A percentile compares a stretch with the other conserved stretches of the same genome.
Conservation (phyloP, 2,888 invertebrate species). For the Rotaria macrura region DNA sequence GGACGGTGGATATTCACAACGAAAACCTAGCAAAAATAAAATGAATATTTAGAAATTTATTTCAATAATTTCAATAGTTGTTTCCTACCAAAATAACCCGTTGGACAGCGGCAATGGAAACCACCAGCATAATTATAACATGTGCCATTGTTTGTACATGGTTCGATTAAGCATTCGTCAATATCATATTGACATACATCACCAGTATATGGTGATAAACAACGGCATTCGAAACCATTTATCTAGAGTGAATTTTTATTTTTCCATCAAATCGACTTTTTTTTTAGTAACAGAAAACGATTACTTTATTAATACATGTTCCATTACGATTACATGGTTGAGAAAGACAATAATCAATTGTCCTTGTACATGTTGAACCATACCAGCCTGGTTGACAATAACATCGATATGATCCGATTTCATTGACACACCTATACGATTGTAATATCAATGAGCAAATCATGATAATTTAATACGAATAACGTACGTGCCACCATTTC, state of each 20-base stretch:
- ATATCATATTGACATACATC: conserved; percentile 1
- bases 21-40: too few species aligned
- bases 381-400: not conserved
- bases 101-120: not conserved
- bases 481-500: not conserved
- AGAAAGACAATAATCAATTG: not conserved
- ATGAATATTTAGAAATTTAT: too few species aligned
- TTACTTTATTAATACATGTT: not conserved
- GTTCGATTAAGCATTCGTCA: not conserved
- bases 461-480: too few species aligned
- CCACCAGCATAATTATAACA: conserved; percentile 12
- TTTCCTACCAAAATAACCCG: not conserved
- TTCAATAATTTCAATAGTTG: too few species aligned
- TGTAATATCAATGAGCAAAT: too few species aligned
- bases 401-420: not conserved
- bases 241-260: not conserved
- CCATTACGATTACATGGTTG: not conserved
- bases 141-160: not conserved
- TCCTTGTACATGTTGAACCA: not conserved
- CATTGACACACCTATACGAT: not conserved
- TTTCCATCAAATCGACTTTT: not conserved
- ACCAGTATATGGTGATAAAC: not conserved
- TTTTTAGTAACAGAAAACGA: not conserved
- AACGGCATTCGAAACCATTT: conserved; percentile 4
- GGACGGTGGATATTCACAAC: not conserved